These are phyloP conservation scores for Limnephilus lunatus DNA, from an alignment of 2,888 invertebrate genomes.

Conservation along the genomic window DNA sequence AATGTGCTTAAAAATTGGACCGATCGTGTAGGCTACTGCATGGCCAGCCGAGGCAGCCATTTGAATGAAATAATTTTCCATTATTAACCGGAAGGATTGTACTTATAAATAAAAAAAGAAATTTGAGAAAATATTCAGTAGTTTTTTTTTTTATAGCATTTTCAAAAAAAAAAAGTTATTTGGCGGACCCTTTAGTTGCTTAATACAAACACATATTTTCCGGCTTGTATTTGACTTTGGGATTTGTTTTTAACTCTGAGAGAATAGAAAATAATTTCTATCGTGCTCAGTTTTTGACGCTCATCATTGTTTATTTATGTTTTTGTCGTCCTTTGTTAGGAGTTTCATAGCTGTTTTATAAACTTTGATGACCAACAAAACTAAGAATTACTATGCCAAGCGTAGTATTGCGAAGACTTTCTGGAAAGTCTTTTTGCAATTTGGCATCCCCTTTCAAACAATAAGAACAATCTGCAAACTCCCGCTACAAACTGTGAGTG, in stretches of 20 bases:
- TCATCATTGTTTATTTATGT: background rate
- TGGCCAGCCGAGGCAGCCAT: no score
- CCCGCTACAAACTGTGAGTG: slow-evolving; percentile 29
- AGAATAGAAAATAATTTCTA: background rate
- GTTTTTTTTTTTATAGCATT: no score
- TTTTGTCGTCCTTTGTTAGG: background rate
- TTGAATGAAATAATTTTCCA: no score
- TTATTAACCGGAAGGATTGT: no score
- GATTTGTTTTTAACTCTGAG: background rate
- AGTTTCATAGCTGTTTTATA: background rate
- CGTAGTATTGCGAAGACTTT: background rate
- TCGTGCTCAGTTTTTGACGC: background rate
- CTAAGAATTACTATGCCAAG: background rate
- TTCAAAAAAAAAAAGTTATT: no score
- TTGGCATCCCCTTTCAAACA: slow-evolving; percentile 35
- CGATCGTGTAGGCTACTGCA: no score
- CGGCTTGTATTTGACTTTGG: background rate
- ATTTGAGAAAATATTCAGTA: no score
- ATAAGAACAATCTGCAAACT: slow-evolving; percentile 39
- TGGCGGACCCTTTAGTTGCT: no score
- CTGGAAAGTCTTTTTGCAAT: slow-evolving; percentile 24
- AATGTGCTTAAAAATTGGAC: no score
- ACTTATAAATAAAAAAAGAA: no score
- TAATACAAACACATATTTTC: background rate
- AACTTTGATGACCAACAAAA: background rate